Conservation (phyloP, 2,113 vertebrate species). For the Catharus fuscescens region DNA sequence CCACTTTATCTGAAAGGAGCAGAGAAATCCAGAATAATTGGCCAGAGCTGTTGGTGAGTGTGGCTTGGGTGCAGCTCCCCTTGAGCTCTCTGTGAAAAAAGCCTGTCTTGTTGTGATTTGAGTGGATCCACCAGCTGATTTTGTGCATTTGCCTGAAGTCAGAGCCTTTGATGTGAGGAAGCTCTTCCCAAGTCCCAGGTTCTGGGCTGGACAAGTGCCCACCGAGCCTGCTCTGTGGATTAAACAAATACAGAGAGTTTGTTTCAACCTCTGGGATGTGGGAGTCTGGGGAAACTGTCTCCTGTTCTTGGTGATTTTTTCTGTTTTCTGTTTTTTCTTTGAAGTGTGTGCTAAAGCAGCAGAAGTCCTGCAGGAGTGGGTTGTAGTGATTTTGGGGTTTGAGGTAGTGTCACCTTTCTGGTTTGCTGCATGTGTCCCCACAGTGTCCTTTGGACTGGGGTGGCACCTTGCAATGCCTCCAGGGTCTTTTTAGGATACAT, state of each 20-base stretch:
- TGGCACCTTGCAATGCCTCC: background rate
- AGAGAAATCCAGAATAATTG: background rate
- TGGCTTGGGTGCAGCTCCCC: fast-evolving
- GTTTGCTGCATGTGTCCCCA: background rate
- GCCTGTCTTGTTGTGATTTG: background rate
- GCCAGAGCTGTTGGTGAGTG: background rate
- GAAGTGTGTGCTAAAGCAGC: background rate
- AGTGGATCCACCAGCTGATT: background rate
- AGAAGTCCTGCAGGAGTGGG: background rate
- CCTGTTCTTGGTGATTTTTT: background rate
- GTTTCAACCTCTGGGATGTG: background rate
- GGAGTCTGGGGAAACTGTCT: background rate
- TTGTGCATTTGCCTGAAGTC: background rate
- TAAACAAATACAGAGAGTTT: background rate
- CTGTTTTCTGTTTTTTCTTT: background rate
- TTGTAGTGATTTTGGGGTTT: background rate
- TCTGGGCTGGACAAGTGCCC: background rate
- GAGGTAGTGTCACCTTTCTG: background rate
- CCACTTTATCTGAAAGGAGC: background rate
- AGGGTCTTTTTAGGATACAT: background rate
- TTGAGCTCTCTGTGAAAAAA: background rate
- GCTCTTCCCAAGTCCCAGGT: background rate
- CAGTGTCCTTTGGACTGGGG: background rate
- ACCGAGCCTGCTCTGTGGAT: background rate
- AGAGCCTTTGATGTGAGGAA: background rate